Evolutionary conservation across 1,140 invertebrate genomes (phyloP).

Genomic region (Ceratoteleas bidentatus): DNA sequence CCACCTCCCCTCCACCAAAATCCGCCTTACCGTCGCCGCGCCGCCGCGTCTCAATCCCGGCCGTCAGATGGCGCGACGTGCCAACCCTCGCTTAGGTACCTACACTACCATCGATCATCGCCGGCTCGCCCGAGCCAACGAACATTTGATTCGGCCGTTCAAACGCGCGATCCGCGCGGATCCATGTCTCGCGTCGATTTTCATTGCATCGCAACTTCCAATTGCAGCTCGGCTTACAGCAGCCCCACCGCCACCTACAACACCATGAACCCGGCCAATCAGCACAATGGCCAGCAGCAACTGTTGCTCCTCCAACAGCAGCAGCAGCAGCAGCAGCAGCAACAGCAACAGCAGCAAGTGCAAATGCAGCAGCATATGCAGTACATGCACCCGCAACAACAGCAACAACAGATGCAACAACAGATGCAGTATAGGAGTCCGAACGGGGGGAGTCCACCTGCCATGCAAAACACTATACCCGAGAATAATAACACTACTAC

Average conservation of each 20-base stretch:
- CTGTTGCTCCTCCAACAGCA: slow-evolving; percentile 81
- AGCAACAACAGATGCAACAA: slow-evolving; percentile 81
- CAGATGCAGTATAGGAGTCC: slow-evolving; percentile 82
- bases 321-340: slow-evolving; percentile 84
- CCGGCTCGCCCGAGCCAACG: slow-evolving; percentile 14
- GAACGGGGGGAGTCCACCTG: slow-evolving; percentile 82
- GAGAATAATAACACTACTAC: slow-evolving; percentile 86
- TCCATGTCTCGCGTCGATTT: slow-evolving; percentile 15
- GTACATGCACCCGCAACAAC: slow-evolving; percentile 79
- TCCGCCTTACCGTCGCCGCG: too few species aligned
- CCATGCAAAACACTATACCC: slow-evolving; percentile 76
- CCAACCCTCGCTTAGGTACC: slow-evolving; percentile 14
- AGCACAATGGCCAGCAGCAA: slow-evolving; percentile 72
- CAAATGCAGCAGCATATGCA: slow-evolving; percentile 83
- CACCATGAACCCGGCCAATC: slow-evolving; percentile 77
- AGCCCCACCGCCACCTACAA: slow-evolving; percentile 76
- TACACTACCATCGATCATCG: slow-evolving; percentile 40
- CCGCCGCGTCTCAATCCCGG: not conserved
- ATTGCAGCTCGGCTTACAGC: slow-evolving; percentile 77
- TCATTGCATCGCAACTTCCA: slow-evolving; percentile 15
- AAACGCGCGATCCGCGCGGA: slow-evolving; percentile 6
- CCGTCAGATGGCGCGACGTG: slow-evolving; percentile 43
- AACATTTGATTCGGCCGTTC: slow-evolving; percentile 24
- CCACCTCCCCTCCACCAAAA: too few species aligned
- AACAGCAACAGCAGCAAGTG: slow-evolving; percentile 77